These are phyloP conservation scores for Planiliza haematocheilus DNA, from an alignment of 2,113 vertebrate species.

Conservation along the genomic window DNA sequence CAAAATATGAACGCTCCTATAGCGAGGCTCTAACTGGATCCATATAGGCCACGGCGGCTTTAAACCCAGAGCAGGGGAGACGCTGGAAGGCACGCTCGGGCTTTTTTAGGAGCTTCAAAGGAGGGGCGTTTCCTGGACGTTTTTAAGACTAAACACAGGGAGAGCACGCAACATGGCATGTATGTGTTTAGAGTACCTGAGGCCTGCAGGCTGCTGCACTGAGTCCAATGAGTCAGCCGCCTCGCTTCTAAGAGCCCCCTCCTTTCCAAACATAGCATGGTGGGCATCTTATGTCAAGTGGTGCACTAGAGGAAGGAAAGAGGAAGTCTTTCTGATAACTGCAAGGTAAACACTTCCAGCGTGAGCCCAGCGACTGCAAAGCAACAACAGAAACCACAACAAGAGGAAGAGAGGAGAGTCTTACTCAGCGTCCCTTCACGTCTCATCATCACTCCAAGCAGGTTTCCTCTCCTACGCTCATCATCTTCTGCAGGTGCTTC, in stretches of 20 bases:
- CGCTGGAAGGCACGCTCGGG: conserved; percentile 59
- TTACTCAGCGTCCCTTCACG: not conserved
- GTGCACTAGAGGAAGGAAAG: conserved; percentile 44
- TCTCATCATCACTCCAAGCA: conserved; percentile 39
- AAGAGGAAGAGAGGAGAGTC: not conserved
- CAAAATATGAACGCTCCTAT: conserved; percentile 60
- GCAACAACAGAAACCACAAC: conserved; percentile 9
- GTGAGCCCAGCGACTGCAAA: not conserved
- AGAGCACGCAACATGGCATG: conserved; percentile 65
- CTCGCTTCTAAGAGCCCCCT: conserved; percentile 36
- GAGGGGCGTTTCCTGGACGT: conserved; percentile 69
- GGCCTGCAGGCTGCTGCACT: conserved; percentile 52
- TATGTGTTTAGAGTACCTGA: conserved; percentile 66
- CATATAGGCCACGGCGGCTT: conserved; percentile 57
- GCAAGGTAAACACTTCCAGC: conserved; percentile 32
- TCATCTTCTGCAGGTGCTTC: conserved; percentile 44
- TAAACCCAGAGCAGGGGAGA: conserved; percentile 43
- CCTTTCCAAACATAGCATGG: conserved; percentile 46
- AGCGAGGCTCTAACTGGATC: conserved; percentile 63
- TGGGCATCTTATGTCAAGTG: conserved; percentile 54
- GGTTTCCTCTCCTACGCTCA: not conserved
- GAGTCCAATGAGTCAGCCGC: conserved; percentile 43
- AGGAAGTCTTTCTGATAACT: conserved; percentile 60
- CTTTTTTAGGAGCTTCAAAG: conserved; percentile 70
- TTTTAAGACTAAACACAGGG: conserved; percentile 71